Base-by-base conservation (phyloP, 1,140 invertebrate species). In the Leguminivora glycinivorella region DNA sequence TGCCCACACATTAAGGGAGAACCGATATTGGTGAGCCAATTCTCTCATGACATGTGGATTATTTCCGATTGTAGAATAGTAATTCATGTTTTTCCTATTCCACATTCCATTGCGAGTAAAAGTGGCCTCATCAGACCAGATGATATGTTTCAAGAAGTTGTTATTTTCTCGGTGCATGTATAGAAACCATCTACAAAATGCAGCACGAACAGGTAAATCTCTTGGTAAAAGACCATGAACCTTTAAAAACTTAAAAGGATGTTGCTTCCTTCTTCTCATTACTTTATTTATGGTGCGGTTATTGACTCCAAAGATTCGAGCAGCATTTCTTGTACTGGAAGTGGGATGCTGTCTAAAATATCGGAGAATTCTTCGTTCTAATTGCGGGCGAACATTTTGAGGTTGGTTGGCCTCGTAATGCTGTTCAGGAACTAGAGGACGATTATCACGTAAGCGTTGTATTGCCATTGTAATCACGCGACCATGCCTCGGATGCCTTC, bases 211-310 rank as follows among this genome's bases (percentile, higher is more conserved):
- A n/a, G 56, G 56, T 22, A 58, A 25, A 58, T 58, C 56, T 25
- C 56, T 58, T 9, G 56, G 17, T 19, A 58, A 25, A 12, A 58
- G 19, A 9, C 19, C 19, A 19, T 58, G 56, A 3, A 58, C 56
- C 19, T 58, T 58, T 22, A 58, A 26, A 60, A 25, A 60, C 22
- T 60, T 60, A 60, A 60, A 60, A 60, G 56, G 56, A 22, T 60
- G 26, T 60, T 60, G n/a, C 12, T 22, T 25, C n/a, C 22, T 60
- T 60, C 56, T 60, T 60, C 22, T 60, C 19, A 58, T n/a, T 26
- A 58, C 3, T 58, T 58, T 58, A 58, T 58, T 10, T 24, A 58
- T 19, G 9, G 56, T 58, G 6, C 19, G 9, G 56, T 58, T 58
- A 10, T 10, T 24, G 9, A 12, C 19, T 9, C 56, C 10, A 6